Evolutionary conservation across 2,113 vertebrate genomes (phyloP).

Genomic region (Petromus typicus): DNA sequence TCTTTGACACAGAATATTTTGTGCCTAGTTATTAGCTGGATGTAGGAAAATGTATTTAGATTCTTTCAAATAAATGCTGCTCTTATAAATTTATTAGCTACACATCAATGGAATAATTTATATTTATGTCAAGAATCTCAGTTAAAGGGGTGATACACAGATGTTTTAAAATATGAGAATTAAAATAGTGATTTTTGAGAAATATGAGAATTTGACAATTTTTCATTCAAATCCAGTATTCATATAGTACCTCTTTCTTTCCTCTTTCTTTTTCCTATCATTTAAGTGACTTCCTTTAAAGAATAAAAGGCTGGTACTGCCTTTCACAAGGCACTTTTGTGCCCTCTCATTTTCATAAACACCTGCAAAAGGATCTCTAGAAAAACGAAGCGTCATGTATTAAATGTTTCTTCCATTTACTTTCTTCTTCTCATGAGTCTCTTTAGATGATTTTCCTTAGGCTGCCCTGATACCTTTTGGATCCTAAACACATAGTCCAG

Average conservation of each 20-base stretch:
- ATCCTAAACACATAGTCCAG: background rate
- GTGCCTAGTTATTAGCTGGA: background rate
- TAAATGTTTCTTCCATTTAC: constrained; percentile 6
- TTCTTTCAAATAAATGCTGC: background rate
- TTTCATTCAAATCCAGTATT: background rate
- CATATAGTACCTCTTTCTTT: background rate
- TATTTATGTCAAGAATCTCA: background rate
- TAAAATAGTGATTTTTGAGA: background rate
- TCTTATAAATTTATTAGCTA: background rate
- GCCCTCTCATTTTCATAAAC: background rate
- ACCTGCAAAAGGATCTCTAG: background rate
- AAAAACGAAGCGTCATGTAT: background rate
- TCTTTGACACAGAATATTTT: background rate
- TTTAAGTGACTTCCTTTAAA: background rate
- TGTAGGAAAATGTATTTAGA: background rate
- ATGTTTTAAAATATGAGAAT: background rate
- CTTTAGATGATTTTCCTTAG: constrained; percentile 26
- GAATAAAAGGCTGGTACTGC: background rate
- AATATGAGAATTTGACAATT: background rate
- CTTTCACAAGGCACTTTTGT: background rate
- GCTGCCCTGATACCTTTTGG: constrained; percentile 42
- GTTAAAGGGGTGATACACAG: background rate
- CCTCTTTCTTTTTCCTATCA: background rate
- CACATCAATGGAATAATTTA: background rate
- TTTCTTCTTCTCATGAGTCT: constrained; percentile 41